Evolutionary conservation across 1,140 invertebrate species (phyloP), one percentile per base, ranked within the genome.

Genomic region (Heliconius nattereri): DNA sequence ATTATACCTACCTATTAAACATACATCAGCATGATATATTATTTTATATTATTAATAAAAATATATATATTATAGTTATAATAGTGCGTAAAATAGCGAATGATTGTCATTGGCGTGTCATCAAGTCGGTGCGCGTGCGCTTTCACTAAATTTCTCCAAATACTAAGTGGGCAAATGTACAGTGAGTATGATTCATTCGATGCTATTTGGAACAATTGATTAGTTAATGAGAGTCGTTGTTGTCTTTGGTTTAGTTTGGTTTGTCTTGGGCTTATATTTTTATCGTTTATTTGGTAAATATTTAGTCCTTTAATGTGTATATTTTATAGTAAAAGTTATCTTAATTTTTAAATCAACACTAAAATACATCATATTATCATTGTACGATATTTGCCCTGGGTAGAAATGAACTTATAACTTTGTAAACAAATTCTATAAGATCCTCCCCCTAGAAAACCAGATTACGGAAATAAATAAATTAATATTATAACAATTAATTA

Each of bases 91-190:
- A 66, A 66, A 66, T 29, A 66, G 60, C 29, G 60, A 66, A 23
- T 66, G 26, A 66, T 66, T 66, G 60, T 66, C 60, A 66, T 66
- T 66, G 75, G 75, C 40, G 57, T 23, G 60, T 71, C 32, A 49
- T 76, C 75, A 19, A 76, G 32, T 19, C 52, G n/a, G n/a, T 71
- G 35, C 72, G 60, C 57, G 71, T 73, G 52, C 54, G 60, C 79
- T 83, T 83, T 83, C 79, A 81, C 82, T 77, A 74, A 71, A 76
- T 83, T 81, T 83, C 82, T 60, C 82, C 66, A 73, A 57, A 60
- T 78, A 23, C 80, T 35, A 81, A 73, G 71, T 32, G 49, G 70
- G 70, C 45, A 74, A 49, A 66, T 70, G 35, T 49, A 73, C 70
- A 60, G 54, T 19, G 20, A n/a, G 29, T 73, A 16, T 81, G 80